phyloP scores from a whole-genome alignment of 2,888 invertebrate species.

The Stenchaetothrips biformis region DNA sequence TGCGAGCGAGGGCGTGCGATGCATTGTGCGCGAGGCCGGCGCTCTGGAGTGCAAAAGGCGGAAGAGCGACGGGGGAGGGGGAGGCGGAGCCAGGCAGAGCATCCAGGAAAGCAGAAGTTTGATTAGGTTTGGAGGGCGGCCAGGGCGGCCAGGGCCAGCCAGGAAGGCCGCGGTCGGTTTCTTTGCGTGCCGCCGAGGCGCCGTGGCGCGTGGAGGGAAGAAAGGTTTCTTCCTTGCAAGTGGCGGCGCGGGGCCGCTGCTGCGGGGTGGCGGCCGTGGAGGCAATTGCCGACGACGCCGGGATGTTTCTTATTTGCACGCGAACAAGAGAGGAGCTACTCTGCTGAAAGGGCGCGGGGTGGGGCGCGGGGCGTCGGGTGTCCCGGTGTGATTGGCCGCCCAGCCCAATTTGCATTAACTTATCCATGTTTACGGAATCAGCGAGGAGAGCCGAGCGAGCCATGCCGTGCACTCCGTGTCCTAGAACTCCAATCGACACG shows the following conservation, averaged over 20 bases:
- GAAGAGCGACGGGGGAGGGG: no score
- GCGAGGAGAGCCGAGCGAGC: not conserved
- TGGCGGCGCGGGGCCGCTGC: not conserved
- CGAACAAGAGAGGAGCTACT: not conserved
- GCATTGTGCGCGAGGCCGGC: not conserved
- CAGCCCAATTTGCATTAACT: slow-evolving; percentile 16
- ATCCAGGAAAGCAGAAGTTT: not conserved
- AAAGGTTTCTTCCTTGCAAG: slow-evolving; percentile 6
- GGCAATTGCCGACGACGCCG: not conserved
- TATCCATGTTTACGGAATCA: slow-evolving; percentile 13
- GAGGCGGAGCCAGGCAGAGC: not conserved
- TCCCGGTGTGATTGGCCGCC: slow-evolving; percentile 6
- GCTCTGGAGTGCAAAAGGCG: no score
- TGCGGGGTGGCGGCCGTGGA: not conserved
- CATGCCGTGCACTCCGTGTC: not conserved
- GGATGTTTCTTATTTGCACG: slow-evolving; percentile 21
- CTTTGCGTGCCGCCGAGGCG: not conserved
- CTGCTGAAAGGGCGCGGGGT: not conserved
- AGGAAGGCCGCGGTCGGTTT: not conserved
- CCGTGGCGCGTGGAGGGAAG: not conserved
- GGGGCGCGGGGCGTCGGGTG: not conserved
- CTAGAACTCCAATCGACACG: not conserved
- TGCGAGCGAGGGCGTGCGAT: not conserved
- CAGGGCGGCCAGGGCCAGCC: not conserved
- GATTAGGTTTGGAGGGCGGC: slow-evolving; percentile 9